A percentile compares a stretch with the other conserved stretches of the same genome.
Conservation (phyloP, 1,140 invertebrate genomes). For the Periplaneta americana region DNA sequence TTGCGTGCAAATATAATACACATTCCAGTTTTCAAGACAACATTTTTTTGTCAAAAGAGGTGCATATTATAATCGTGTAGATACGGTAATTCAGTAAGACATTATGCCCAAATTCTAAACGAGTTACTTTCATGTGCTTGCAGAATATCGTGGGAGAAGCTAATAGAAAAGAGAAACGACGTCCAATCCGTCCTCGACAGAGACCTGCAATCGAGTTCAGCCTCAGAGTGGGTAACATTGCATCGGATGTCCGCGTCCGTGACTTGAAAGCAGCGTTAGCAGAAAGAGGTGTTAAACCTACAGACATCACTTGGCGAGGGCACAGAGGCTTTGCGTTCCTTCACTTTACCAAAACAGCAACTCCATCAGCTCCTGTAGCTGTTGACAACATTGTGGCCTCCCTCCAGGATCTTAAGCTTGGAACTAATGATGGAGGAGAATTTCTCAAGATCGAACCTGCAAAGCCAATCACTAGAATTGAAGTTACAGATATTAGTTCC, state of each 20-base stretch:
- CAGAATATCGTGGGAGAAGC: not conserved
- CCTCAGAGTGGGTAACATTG: constrained; percentile 54
- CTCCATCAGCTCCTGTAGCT: constrained; percentile 33
- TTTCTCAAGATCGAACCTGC: constrained; percentile 38
- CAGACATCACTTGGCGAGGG: constrained; percentile 59
- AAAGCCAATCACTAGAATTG: constrained; percentile 42
- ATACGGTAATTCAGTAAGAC: no score
- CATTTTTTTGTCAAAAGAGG: no score
- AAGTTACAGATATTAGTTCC: constrained; percentile 41
- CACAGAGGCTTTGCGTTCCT: constrained; percentile 56
- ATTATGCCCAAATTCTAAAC: no score
- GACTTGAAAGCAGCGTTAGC: constrained; percentile 57
- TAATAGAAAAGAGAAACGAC: constrained; percentile 3
- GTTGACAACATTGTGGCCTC: constrained; percentile 49
- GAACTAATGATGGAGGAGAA: constrained; percentile 28
- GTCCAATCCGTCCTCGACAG: constrained; percentile 19
- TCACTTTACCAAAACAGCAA: constrained; percentile 52
- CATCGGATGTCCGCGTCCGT: constrained; percentile 50
- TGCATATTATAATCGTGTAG: no score
- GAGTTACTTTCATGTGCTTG: not conserved
- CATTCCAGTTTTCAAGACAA: no score
- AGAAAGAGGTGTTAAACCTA: constrained; percentile 56
- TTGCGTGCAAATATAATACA: no score
- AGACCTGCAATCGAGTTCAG: constrained; percentile 45
- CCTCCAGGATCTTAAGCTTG: constrained; percentile 42